Evolutionary conservation across 1,140 invertebrate species (phyloP).

Genomic region (Dolichoris vasculosae): DNA sequence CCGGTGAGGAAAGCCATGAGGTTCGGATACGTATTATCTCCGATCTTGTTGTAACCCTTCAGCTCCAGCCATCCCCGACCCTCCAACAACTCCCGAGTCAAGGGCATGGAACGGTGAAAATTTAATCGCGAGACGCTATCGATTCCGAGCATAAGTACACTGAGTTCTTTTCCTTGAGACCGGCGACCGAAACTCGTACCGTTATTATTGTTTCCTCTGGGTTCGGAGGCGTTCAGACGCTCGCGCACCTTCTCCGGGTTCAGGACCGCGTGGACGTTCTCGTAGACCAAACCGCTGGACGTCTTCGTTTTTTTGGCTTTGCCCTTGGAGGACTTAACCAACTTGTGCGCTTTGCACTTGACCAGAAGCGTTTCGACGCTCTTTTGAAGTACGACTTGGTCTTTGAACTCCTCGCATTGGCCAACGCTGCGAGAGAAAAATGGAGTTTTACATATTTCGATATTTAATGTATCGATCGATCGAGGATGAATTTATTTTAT

Average conservation of each 20-base stretch:
- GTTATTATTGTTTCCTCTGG: conserved; percentile 2
- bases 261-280: conserved; percentile 74
- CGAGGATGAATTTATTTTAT: no score
- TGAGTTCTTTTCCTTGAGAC: conserved; percentile 70
- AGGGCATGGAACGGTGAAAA: conserved; percentile 84
- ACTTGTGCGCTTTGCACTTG: conserved; percentile 65
- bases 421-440: conserved; percentile 62
- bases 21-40: conserved; percentile 89
- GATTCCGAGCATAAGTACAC: conserved; percentile 85
- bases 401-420: conserved; percentile 69
- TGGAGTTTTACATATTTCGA: background rate
- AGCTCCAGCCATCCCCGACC: conserved; percentile 76
- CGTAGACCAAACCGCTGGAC: conserved; percentile 65
- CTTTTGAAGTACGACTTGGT: conserved; percentile 63
- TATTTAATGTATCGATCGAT: no score
- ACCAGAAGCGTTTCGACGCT: conserved; percentile 72
- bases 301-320: conserved; percentile 51
- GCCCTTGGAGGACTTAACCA: conserved; percentile 54
- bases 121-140: conserved; percentile 89
- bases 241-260: conserved; percentile 66
- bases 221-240: conserved; percentile 52
- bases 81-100: conserved; percentile 80
- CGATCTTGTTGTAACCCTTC: conserved; percentile 81
- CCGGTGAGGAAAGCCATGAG: conserved; percentile 86
- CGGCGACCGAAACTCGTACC: background rate